These are phyloP conservation scores for Nothobranchius kuhntae DNA, from an alignment of 2,113 vertebrate genomes.

Conservation along the genomic window DNA sequence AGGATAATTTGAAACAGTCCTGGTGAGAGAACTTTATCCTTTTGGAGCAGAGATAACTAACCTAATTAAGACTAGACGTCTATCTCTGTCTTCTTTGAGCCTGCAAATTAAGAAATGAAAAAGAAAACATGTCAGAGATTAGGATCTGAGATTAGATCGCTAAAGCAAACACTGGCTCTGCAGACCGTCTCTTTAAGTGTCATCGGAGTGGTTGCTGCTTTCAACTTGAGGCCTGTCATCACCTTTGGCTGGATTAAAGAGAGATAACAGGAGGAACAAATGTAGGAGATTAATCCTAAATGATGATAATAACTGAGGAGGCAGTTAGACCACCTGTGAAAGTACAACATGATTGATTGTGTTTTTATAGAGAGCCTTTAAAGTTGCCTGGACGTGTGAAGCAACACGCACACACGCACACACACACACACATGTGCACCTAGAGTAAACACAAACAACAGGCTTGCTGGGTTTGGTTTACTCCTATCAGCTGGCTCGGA, in stretches of 20 bases:
- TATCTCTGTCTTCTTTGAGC: conserved; percentile 69
- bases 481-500: conserved; percentile 72
- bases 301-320: neutral
- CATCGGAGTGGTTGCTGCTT: conserved; percentile 51
- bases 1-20: conserved; percentile 78
- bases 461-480: conserved; percentile 75
- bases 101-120: conserved; percentile 72
- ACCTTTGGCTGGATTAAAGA: conserved; percentile 59
- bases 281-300: neutral
- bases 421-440: conserved; percentile 44
- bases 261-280: conserved; percentile 34
- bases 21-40: conserved; percentile 75
- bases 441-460: conserved; percentile 76
- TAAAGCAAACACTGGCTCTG: conserved; percentile 64
- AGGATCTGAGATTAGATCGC: conserved; percentile 74
- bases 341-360: conserved; percentile 80
- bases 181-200: conserved; percentile 57
- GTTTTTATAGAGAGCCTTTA: conserved; percentile 59
- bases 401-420: conserved; percentile 45
- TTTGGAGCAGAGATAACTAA: conserved; percentile 79
- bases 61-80: conserved; percentile 77
- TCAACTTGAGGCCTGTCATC: conserved; percentile 52
- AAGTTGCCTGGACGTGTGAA: conserved; percentile 62
- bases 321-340: conserved; percentile 69
- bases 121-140: conserved; percentile 73